Conservation (phyloP, 2,888 invertebrate species). For the Cyrtodaria siliqua region DNA sequence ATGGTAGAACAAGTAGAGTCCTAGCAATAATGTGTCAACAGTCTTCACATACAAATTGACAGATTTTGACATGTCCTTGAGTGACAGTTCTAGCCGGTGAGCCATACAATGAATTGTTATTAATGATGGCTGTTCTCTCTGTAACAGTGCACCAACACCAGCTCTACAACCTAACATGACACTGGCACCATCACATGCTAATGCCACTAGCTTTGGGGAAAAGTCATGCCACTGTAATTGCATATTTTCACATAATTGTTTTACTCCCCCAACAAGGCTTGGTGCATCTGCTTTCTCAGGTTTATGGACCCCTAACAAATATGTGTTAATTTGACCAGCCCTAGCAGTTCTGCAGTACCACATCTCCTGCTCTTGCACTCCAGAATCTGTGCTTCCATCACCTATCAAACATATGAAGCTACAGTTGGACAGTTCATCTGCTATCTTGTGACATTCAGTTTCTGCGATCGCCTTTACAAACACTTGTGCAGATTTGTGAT, state of each 20-base stretch:
- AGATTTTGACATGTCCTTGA: slow-evolving; percentile 36
- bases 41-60: slow-evolving; percentile 28
- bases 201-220: slow-evolving; percentile 24
- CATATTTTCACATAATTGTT: slow-evolving; percentile 11
- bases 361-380: neutral
- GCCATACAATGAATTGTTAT: slow-evolving; percentile 41
- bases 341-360: neutral
- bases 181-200: slow-evolving; percentile 49
- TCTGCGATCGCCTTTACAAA: too few species aligned
- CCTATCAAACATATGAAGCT: neutral
- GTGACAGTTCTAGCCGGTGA: slow-evolving; percentile 41
- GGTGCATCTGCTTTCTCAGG: slow-evolving; percentile 43
- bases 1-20: slow-evolving; percentile 42
- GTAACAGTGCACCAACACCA: slow-evolving; percentile 36
- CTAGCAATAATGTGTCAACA: slow-evolving; percentile 12
- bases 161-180: slow-evolving; percentile 40
- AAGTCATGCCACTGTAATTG: slow-evolving; percentile 22
- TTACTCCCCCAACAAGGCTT: slow-evolving; percentile 32
- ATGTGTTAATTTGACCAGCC: slow-evolving; percentile 24
- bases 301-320: slow-evolving; percentile 29
- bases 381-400: neutral
- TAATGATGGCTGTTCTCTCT: slow-evolving; percentile 35
- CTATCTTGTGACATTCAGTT: too few species aligned
- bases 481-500: too few species aligned
- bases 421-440: too few species aligned